Evolutionary conservation across 2,113 vertebrate species (phyloP).

Genomic region (Lophura nycthemera): DNA sequence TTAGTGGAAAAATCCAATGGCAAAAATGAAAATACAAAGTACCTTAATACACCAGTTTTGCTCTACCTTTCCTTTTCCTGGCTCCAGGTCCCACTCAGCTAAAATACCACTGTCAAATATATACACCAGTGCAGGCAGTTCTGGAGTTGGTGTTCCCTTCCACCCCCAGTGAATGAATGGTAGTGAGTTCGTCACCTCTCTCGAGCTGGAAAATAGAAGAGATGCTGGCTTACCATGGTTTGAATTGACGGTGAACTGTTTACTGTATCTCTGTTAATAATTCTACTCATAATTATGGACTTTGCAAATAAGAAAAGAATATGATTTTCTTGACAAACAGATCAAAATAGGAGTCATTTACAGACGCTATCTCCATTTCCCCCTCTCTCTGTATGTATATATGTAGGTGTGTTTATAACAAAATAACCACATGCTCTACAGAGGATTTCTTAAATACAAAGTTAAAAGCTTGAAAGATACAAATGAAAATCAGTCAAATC

Average conservation of each 20-base stretch:
- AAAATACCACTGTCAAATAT: background rate
- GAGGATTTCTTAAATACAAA: background rate
- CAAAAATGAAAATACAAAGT: background rate
- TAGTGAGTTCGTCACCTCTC: background rate
- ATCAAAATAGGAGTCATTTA: background rate
- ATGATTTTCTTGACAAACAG: background rate
- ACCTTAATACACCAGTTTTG: background rate
- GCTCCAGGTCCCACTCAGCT: background rate
- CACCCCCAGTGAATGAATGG: rapidly evolving
- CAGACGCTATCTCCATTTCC: background rate
- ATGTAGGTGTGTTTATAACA: background rate
- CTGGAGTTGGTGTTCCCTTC: background rate
- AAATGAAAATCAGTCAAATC: background rate
- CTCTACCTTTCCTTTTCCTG: background rate
- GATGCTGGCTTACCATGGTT: background rate
- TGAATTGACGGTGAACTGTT: background rate
- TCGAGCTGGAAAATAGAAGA: background rate
- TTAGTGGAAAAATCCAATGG: background rate
- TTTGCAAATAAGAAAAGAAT: background rate
- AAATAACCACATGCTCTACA: background rate
- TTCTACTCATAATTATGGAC: background rate
- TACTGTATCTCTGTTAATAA: background rate
- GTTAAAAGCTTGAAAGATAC: background rate
- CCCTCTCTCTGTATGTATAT: background rate
- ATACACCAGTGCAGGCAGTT: background rate